Evolutionary conservation across 1,140 invertebrate genomes (phyloP), one percentile per base, ranked within the genome.

Genomic region (Orchesella cincta): DNA sequence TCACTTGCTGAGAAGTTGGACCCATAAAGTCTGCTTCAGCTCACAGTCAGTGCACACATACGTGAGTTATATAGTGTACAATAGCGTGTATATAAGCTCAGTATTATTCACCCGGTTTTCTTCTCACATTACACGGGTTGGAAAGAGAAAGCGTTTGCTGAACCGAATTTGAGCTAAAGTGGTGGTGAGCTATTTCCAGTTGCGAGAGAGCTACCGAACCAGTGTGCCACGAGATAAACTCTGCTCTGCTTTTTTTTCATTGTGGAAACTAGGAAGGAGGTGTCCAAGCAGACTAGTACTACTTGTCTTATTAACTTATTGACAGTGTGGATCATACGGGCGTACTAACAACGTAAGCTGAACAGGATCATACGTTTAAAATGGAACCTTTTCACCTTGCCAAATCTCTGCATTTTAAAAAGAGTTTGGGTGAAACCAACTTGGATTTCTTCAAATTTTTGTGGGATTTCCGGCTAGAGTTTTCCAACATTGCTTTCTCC

Each of bases 181-280:
- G n/a, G 8, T 46, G 20, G 28, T 33, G 31, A 29, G n/a, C 62
- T 23, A 67, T 67, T 67, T 67, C 62, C 62, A 67, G 62, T 67
- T 67, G 14, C 62, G 29, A 8, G 8, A 67, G 8, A 67, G 62
- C 62, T 29, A 67, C 62, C 62, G 62, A 67, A 67, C 62, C 33
- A 26, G 62, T 67, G 62, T 67, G 62, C 26, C 62, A 67, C 23
- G 28, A 67, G 62, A 67, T 18, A 31, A 12, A 2, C 12, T 16
- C n/a, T 33, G 3, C 8, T 67, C 31, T 16, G 26, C 23, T 33
- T 31, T 67, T 33, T 46, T n/a, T n/a, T n/a, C n/a, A 57, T 57
- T 3, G 23, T 5, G 23, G 54, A 57, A 29, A 67, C 8, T 18
- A 29, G 14, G 62, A 2, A 33, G 26, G 62, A 5, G 26, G 28